Evolutionary conservation across 2,113 vertebrate genomes (phyloP), one percentile per base, ranked within the genome.

Genomic region (Thinocorus orbignyianus): DNA sequence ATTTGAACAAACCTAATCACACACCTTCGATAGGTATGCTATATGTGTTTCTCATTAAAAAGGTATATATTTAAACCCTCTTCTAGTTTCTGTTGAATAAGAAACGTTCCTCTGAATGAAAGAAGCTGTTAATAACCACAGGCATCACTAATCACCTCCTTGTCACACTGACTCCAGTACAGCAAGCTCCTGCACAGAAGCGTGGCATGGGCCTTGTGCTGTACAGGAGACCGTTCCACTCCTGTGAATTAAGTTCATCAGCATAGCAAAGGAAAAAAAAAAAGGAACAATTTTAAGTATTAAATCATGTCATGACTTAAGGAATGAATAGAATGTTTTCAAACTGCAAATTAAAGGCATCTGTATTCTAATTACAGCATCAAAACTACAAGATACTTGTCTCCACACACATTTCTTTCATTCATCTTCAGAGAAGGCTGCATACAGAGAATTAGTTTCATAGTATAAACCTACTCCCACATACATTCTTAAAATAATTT

Each of bases 401-500:
- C 89, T 86, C 95, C 51, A 86, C 76, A 68, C 82, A 54, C 65
- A 80, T 88, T 97, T 92, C 82, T 92, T 93, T 92, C 92, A 94
- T 95, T 96, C 95, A 89, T 94, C 72, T 79, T 89, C 74, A 86
- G 83, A 96, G 65, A 51, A 23, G 60, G 57, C 94, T 70, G 61
- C 20, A 33, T 42, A 77, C 25, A 86, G 79, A 93, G 71, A 94
- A 97, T 86, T 91, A 90, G 74, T 90, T 96, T 90, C 88, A 87
- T 25, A 85, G 84, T 62, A 95, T 37, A 95, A 97, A 92, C 55
- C 51, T 70, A 92, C 97, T 97, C 98, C 98, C 93, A 97, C 97
- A 0, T 88, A 81, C 97, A 98, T 98, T 98, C 97, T 95, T 91
- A 81, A 97, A 97, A 98, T 98, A 92, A 97, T 96, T 91, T 95